Percentiles rank a stretch among this genome's conserved stretches.
phyloP scores from a whole-genome alignment of 35 echinoderm and acorn worm species.

The Stichopus chloronotus region DNA sequence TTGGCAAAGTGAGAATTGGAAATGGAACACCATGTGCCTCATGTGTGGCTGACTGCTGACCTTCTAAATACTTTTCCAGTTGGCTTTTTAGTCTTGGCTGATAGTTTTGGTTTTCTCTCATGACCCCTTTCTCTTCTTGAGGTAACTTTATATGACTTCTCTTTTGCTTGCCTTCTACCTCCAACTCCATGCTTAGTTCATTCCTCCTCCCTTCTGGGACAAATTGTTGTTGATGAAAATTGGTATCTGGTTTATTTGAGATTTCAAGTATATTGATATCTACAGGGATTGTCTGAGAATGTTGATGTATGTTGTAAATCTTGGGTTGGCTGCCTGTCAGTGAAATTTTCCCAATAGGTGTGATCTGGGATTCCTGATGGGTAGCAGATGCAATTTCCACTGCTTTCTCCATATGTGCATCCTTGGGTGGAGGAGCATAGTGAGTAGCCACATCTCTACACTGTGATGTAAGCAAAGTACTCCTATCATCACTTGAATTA shows the following conservation, averaged over 20 bases:
- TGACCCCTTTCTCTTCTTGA: background rate
- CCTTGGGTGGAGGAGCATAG: no score
- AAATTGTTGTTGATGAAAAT: background rate
- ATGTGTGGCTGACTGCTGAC: background rate
- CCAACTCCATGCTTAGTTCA: background rate
- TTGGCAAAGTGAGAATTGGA: slow-evolving; percentile 18
- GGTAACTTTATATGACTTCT: background rate
- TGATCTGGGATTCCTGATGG: slow-evolving; percentile 17
- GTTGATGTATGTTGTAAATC: background rate
- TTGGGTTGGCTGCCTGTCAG: background rate
- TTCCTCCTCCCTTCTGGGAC: background rate
- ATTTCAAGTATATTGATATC: background rate
- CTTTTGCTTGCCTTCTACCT: background rate
- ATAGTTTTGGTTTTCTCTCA: background rate
- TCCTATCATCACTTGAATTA: no score
- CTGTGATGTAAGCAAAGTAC: no score
- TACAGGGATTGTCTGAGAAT: slow-evolving; percentile 18
- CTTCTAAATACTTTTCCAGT: slow-evolving; percentile 14
- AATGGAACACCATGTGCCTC: slow-evolving; percentile 27
- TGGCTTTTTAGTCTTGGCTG: background rate
- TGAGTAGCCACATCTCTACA: no score
- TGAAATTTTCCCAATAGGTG: slow-evolving; percentile 5
- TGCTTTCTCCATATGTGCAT: background rate
- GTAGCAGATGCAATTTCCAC: background rate
- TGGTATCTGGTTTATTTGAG: background rate